Evolutionary conservation across 2,888 invertebrate genomes (phyloP).

Genomic region (Sepiola atlantica): DNA sequence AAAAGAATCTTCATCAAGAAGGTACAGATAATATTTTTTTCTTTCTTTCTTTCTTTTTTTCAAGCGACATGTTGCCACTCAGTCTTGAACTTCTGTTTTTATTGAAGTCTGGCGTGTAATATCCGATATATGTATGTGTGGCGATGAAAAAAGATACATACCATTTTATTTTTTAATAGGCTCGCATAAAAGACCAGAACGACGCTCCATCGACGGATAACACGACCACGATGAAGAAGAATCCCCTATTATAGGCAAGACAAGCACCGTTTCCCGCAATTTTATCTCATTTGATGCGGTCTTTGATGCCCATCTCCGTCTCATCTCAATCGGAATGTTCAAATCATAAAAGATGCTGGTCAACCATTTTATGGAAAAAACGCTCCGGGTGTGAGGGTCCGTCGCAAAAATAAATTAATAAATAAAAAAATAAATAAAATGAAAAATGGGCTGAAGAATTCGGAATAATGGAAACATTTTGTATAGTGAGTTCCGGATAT

Average conservation of each 20-base stretch:
- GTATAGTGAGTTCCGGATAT: neutral
- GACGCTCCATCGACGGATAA: neutral
- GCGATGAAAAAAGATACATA: neutral
- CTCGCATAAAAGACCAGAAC: neutral
- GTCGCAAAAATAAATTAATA: neutral
- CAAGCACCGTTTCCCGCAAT: neutral
- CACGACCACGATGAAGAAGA: neutral
- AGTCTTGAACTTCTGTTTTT: too few species aligned
- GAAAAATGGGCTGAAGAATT: too few species aligned
- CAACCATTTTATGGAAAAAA: neutral
- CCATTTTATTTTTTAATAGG: neutral
- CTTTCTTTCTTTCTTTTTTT: too few species aligned
- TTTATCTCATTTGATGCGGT: neutral
- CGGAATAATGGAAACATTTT: neutral
- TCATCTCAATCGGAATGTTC: neutral
- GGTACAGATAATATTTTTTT: too few species aligned
- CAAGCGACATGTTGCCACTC: too few species aligned
- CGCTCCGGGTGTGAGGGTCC: neutral
- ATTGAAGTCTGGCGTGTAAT: too few species aligned
- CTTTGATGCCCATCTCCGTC: neutral
- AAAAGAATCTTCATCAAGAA: too few species aligned
- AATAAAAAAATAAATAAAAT: neutral
- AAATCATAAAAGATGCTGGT: neutral
- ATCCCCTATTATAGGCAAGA: neutral
- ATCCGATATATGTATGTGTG: neutral